phyloP scores from a whole-genome alignment of 2,113 vertebrate genomes.

The Proteles cristata region DNA sequence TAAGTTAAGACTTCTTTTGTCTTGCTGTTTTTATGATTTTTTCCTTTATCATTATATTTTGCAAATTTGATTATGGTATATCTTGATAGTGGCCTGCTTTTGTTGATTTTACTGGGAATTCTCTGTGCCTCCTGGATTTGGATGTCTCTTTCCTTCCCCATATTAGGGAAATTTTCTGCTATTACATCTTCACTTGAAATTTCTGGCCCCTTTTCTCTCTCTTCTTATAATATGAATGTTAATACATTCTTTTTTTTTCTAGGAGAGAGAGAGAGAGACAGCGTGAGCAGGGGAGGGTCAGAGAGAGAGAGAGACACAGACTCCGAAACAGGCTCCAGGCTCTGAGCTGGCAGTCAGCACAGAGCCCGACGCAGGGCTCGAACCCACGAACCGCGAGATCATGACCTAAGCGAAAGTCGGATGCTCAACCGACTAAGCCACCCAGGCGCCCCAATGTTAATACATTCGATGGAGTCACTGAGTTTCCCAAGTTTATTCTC shows the following conservation, averaged over 20 bases:
- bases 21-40: not conserved
- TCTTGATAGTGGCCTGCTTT: not conserved
- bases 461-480: not conserved
- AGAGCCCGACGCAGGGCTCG: too few relatives aligned
- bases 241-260: too few relatives aligned
- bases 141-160: not conserved
- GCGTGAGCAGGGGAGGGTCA: too few relatives aligned
- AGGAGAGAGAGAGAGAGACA: too few relatives aligned
- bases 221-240: not conserved
- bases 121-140: not conserved
- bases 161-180: not conserved
- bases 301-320: too few relatives aligned
- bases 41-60: not conserved
- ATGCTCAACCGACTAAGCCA: too few relatives aligned
- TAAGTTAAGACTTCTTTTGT: not conserved
- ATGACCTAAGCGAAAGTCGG: too few relatives aligned
- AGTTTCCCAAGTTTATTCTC: not conserved
- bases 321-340: too few relatives aligned
- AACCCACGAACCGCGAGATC: too few relatives aligned
- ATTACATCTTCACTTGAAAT: not conserved
- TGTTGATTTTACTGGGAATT: not conserved
- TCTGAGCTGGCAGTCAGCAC: too few relatives aligned
- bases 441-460: too few relatives aligned
- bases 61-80: not conserved
- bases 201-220: not conserved